Evolutionary conservation across 2,797 vertebrate genomes (phyloP), one percentile per base, ranked within the genome.

Genomic region (Lates japonicus): DNA sequence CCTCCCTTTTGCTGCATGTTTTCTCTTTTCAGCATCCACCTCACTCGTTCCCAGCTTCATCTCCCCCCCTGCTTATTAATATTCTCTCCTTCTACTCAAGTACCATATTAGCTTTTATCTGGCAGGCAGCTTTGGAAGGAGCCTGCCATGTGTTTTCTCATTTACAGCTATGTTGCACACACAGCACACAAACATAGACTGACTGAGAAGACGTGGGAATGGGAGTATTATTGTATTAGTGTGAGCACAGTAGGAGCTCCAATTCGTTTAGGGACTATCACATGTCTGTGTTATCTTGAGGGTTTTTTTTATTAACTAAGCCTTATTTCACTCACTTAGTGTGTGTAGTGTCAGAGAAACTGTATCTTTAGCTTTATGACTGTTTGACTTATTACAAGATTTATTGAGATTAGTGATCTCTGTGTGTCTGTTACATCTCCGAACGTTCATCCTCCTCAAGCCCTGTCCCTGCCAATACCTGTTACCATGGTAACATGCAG

Each of bases 401-500:
- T 73, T 74, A 48, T 59, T 57, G 39, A 55, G 22, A 48, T 35
- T 52, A 80, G 76, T 72, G 42, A 85, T 78, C 22, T 35, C 0
- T 66, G 9, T 29, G 39, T 42, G 72, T 80, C 57, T 76, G 42
- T 49, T 70, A 44, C 25, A 65, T 76, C 54, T 82, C 25, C 29
- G 1, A 79, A 65, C 14, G 59, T 61, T 72, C 76, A 58, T 69
- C 61, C 63, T 76, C 73, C 29, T 75, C 41, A 20, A 55, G 35
- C 49, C 35, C 10, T 1, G 22, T 67, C 55, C 48, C 55, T 83
- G 69, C 71, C 42, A 60, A 59, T 48, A 20, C 10, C 22, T 14
- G 89, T 91, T 93, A 70, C 90, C 82, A 90, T 87, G 83, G 88
- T 64, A 92, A 92, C 90, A 66, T 0, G 20, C 17, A 46, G 49